phyloP scores from a whole-genome alignment of 1,140 invertebrate genomes.

The honey bee (Apis mellifera) region Amel_HAv3.1 CM009932.2:11886001-11886500 shows the following conservation, averaged over 20 bases:
- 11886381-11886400: neutral
- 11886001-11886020: neutral
- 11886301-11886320: too few relatives aligned
- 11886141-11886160: slow-evolving; percentile 42
- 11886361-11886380: neutral
- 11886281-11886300: neutral
- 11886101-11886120: neutral
- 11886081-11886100: neutral
- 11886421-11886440: neutral
- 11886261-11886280: neutral
- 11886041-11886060: neutral
- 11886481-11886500: neutral
- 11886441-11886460: slow-evolving; percentile 13
- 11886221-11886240: neutral
- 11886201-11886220: slow-evolving; percentile 17
- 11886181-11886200: slow-evolving; percentile 35
- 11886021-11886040: neutral
- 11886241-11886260: neutral
- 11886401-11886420: neutral
- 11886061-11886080: neutral
- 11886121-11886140: slow-evolving; percentile 48
- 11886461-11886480: slow-evolving; percentile 16
- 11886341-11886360: neutral
- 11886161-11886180: slow-evolving; percentile 7
- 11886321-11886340: neutral